These are phyloP conservation scores for Rotaria macrura DNA, from an alignment of 2,888 invertebrate genomes.

Conservation along the genomic window DNA sequence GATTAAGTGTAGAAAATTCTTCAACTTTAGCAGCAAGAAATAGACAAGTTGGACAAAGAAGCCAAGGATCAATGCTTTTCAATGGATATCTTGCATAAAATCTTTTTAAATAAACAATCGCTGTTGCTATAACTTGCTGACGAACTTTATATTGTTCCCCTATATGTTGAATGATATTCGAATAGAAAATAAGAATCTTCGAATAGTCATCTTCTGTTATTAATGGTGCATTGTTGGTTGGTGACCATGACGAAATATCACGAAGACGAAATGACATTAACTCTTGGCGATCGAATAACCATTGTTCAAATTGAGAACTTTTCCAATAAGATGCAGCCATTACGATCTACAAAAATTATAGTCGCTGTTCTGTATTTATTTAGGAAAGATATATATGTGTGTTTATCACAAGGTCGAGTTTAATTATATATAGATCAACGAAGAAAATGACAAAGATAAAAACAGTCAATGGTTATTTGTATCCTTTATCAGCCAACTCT, in stretches of 20 bases:
- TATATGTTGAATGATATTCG: constrained; percentile 76
- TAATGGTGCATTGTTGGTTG: not conserved
- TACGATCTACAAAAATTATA: not conserved
- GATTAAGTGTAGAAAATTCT: constrained; percentile 38
- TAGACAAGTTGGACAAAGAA: constrained; percentile 89
- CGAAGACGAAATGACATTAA: constrained; percentile 78
- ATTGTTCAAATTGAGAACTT: constrained; percentile 53
- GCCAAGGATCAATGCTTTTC: constrained; percentile 87
- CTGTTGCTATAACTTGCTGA: constrained; percentile 96
- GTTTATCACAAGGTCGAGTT: not conserved
- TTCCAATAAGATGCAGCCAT: constrained; percentile 13
- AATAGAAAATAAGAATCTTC: constrained; percentile 93
- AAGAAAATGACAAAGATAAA: no score
- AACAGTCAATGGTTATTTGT: constrained; percentile 34
- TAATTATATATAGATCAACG: no score
- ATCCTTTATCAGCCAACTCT: constrained; percentile 41
- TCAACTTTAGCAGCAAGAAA: constrained; percentile 96
- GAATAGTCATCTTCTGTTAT: constrained; percentile 91
- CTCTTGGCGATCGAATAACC: constrained; percentile 93
- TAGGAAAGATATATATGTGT: no score
- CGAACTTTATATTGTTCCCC: constrained; percentile 87
- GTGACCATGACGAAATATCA: constrained; percentile 62
- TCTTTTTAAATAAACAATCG: constrained; percentile 90
- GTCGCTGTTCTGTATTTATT: not conserved
- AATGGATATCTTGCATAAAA: constrained; percentile 84